Evolutionary conservation across 2,113 vertebrate genomes (phyloP), one percentile per base, ranked within the genome.

Genomic region (Butorides virescens): DNA sequence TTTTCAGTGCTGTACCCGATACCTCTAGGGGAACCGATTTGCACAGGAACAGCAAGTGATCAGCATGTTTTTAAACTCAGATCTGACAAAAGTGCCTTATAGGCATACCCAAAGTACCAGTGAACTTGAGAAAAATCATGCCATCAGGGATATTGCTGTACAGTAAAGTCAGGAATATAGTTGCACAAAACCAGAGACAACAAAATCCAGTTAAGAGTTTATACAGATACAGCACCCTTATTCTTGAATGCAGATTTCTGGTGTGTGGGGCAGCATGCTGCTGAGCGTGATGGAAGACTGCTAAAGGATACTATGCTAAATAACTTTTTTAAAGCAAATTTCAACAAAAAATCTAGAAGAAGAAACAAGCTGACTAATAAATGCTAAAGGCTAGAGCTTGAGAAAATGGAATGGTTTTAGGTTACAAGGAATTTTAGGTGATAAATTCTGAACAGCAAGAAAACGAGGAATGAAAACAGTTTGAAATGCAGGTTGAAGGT

Each of bases 1-100:
- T 67, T 84, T 88, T 86, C 68, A 77, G 20, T 75, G 42, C n/a
- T 5, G 2, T 22, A 62, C 36, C 32, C 5, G 7, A 2, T 58
- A 34, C 19, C 18, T 47, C 46, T 34, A 77, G 19, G 44, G 25
- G 22, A 59, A 5, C 5, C 0, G 1, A 29, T 74, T 44, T 86
- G 46, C 63, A 74, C 2, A 47, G 30, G 19, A 76, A 52, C 13
- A 83, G 32, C n/a, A 66, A 67, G 18, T 56, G 37, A 72, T 58
- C n/a, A 62, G 23, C 15, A 34, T 65, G 84, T 63, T 79, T 58
- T 42, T 25, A 58, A 79, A 73, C 71, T 82, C 25, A n/a, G 26
- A 15, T 53, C 27, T 6, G 13, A 72, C 15, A 78, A 52, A 67
- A 1, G 0, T 46, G 5, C 46, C 47, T 80, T 63, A 25, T 0